Evolutionary conservation across 2,797 vertebrate genomes (phyloP).

Genomic region (Pseudocheirus occidentalis): DNA sequence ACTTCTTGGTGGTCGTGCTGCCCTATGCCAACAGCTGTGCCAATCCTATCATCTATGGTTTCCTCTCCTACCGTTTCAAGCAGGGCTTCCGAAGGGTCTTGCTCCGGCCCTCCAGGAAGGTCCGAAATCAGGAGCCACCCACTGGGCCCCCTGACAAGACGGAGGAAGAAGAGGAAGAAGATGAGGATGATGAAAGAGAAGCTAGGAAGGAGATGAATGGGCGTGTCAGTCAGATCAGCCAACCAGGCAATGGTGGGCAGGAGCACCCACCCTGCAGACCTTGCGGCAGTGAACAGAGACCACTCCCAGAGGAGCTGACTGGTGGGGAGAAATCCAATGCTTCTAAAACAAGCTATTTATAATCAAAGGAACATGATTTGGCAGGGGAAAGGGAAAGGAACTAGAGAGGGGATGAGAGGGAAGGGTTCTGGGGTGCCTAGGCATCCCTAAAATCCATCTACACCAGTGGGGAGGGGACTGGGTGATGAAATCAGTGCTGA

Average conservation of each 20-base stretch:
- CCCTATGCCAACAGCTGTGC: slow-evolving; percentile 97
- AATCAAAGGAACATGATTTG: slow-evolving; percentile 11
- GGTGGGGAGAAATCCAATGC: slow-evolving; percentile 74
- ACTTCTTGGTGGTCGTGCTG: slow-evolving; percentile 95
- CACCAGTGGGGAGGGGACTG: background rate
- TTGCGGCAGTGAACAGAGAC: slow-evolving; percentile 74
- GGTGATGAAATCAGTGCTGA: background rate
- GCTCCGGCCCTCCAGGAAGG: slow-evolving; percentile 84
- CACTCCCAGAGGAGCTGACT: slow-evolving; percentile 79
- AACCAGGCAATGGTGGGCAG: slow-evolving; percentile 76
- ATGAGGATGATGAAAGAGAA: slow-evolving; percentile 15
- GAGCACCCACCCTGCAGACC: slow-evolving; percentile 50
- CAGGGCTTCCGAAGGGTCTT: slow-evolving; percentile 94
- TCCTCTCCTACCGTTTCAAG: slow-evolving; percentile 97
- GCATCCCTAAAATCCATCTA: background rate
- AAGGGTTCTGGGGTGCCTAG: background rate
- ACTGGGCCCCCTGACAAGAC: slow-evolving; percentile 68
- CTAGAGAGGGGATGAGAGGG: background rate
- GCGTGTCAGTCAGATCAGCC: slow-evolving; percentile 81
- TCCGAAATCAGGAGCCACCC: slow-evolving; percentile 82
- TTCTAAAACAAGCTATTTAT: slow-evolving; percentile 83
- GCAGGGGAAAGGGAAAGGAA: background rate
- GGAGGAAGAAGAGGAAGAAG: slow-evolving; percentile 75
- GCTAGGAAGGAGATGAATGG: slow-evolving; percentile 47
- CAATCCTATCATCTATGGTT: slow-evolving; percentile 96